Conservation (phyloP, 2,888 invertebrate genomes). For the Syrista parreyssii region DNA sequence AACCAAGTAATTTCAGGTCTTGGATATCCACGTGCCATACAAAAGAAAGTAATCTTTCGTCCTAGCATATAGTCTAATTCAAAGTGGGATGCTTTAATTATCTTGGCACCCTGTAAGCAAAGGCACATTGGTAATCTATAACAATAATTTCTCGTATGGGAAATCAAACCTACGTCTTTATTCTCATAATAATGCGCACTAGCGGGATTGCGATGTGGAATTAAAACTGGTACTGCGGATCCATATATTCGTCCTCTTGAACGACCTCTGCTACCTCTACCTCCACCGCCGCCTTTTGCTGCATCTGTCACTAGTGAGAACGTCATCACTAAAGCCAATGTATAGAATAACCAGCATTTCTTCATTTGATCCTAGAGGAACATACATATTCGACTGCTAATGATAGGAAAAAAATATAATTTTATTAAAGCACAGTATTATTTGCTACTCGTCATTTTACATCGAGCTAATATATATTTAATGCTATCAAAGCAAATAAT, state of each 20-base stretch:
- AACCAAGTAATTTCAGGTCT: conserved; percentile 82
- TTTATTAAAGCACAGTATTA: neutral
- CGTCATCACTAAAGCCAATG: conserved; percentile 38
- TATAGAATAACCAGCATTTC: conserved; percentile 41
- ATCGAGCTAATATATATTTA: neutral
- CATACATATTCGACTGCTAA: neutral
- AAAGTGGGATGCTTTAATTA: conserved; percentile 77
- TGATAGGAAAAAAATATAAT: neutral
- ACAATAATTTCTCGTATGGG: neutral
- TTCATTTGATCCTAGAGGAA: conserved; percentile 33
- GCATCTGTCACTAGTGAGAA: conserved; percentile 38
- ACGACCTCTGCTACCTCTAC: conserved; percentile 49
- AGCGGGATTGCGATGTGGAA: conserved; percentile 71
- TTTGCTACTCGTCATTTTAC: neutral
- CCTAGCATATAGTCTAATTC: conserved; percentile 80
- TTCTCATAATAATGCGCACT: conserved; percentile 74
- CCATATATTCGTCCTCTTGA: conserved; percentile 67
- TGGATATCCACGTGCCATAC: conserved; percentile 78
- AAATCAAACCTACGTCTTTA: conserved; percentile 70
- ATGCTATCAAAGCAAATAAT: neutral
- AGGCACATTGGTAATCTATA: neutral
- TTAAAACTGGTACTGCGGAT: conserved; percentile 70
- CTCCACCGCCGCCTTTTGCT: conserved; percentile 50
- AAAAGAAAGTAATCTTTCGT: conserved; percentile 80
- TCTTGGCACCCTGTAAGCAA: conserved; percentile 73